Evolutionary conservation across 2,888 invertebrate genomes (phyloP), one percentile per base, ranked within the genome.

Genomic region (Biston stratarius): DNA sequence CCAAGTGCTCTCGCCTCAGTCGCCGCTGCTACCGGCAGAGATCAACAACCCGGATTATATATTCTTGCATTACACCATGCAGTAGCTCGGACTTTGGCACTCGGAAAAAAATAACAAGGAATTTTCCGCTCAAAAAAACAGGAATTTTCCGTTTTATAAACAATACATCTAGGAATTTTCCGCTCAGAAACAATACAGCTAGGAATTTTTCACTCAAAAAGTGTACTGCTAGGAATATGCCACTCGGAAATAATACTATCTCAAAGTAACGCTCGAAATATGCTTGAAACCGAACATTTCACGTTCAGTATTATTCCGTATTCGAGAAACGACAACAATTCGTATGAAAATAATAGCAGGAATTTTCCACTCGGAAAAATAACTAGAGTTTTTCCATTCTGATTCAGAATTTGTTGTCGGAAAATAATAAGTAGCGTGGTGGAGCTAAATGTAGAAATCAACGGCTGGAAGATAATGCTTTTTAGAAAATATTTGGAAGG

Each of bases 1-100:
- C 94, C 96, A 96, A 75, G 96, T 97, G 70, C 94, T 99, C 83
- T 96, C 98, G 49, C 98, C 99, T 52, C 97, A 96, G 77, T 97
- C 98, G 74, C 95, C 88, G 0, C 72, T 85, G 0, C 84, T 89
- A 78, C 87, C 89, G 51, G 81, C 81, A 14, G 88, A 87, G 95
- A 96, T 91, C 88, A 95, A 82, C 94, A 95, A 94, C 83, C 94
- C 86, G 67, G 95, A 95, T 76, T 94, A 95, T 82, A 94, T 95
- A 74, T 92, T 93, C 84, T 77, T 94, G 80, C 91, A 92, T 84
- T 93, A 94, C 80, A 94, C 90, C 70, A 92, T 91, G 91, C 88
- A 93, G 83, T 92, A 89, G 75, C 49, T 67, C 65, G 66, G 63
- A 63, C n/a, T 53, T 68, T 67, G 73, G 75, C 72, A 68, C 71